phyloP scores from a whole-genome alignment of 2,888 invertebrate species.

The Stenotaenia linearis region DNA sequence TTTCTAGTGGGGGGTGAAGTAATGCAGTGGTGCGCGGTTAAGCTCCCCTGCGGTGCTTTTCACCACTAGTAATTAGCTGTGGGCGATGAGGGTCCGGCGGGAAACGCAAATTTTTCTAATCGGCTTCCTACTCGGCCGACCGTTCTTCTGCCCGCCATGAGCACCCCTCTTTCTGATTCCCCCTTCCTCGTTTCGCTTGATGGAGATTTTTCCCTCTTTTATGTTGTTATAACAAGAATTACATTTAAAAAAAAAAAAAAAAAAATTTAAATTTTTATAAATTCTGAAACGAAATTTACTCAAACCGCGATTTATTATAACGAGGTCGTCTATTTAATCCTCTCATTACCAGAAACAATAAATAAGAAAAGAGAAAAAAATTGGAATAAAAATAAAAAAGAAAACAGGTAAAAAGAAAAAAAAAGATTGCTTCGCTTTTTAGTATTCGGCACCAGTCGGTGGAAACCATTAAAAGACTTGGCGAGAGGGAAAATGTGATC shows the following conservation, averaged over 20 bases:
- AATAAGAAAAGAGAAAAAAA: neutral
- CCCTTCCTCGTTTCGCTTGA: constrained; percentile 18
- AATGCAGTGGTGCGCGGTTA: constrained; percentile 24
- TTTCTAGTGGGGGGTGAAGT: constrained; percentile 6
- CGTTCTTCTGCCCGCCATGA: neutral
- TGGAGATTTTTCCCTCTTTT: constrained; percentile 12
- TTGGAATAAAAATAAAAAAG: neutral
- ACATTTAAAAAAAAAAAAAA: no score
- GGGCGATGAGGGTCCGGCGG: constrained; percentile 26
- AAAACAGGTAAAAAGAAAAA: neutral
- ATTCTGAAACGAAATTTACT: no score
- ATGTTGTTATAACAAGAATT: neutral
- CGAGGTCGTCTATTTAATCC: neutral
- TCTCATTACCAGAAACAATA: neutral
- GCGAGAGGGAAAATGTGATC: constrained; percentile 21
- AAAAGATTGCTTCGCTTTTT: constrained; percentile 15
- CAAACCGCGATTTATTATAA: neutral
- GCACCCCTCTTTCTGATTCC: neutral
- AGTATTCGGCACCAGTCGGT: constrained; percentile 30
- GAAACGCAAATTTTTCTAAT: constrained; percentile 26
- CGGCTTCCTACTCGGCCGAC: constrained; percentile 23
- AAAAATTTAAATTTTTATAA: no score
- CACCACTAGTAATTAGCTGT: constrained; percentile 26
- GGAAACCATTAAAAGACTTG: constrained; percentile 26
- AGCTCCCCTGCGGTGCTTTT: constrained; percentile 18